Conservation (phyloP, 1,140 invertebrate species). For the Leptinotarsa undecemlineata region DNA sequence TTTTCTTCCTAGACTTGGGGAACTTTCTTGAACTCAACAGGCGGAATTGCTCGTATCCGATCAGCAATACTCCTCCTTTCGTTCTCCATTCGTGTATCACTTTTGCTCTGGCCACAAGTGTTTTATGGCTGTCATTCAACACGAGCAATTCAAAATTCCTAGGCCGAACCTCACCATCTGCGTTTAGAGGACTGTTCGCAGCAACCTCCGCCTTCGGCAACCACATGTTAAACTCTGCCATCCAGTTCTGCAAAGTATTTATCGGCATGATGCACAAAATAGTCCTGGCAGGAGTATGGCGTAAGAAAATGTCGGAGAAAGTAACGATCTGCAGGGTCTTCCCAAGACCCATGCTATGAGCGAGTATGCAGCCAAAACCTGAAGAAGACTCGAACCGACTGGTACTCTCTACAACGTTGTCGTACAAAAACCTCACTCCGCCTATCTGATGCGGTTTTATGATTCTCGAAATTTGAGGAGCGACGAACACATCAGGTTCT, state of each 20-base stretch:
- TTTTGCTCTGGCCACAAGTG: conserved; percentile 67
- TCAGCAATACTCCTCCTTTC: conserved; percentile 89
- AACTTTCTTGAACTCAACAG: conserved; percentile 81
- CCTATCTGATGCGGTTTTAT: conserved; percentile 97
- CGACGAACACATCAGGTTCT: conserved; percentile 92
- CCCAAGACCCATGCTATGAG: conserved; percentile 99
- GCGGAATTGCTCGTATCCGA: conserved; percentile 97
- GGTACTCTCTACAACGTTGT: conserved; percentile 93
- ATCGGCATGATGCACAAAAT: conserved; percentile 98
- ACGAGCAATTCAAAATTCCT: conserved; percentile 87
- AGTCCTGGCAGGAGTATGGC: conserved; percentile 84
- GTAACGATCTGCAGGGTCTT: conserved; percentile 97
- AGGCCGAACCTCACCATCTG: conserved; percentile 67
- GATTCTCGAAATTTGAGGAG: conserved; percentile 86
- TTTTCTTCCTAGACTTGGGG: conserved; percentile 62
- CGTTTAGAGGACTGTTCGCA: conserved; percentile 57
- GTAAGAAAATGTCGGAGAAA: conserved; percentile 94
- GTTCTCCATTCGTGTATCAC: conserved; percentile 79
- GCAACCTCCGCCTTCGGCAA: conserved; percentile 68
- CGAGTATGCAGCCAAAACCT: conserved; percentile 95
- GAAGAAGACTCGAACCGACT: conserved; percentile 55
- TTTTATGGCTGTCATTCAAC: conserved; percentile 94
- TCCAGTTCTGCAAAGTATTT: conserved; percentile 98
- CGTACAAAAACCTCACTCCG: conserved; percentile 85
- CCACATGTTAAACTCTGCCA: conserved; percentile 98